These are phyloP conservation scores for Urosaurus nigricauda DNA, from an alignment of 2,797 vertebrate species.

Conservation along the genomic window DNA sequence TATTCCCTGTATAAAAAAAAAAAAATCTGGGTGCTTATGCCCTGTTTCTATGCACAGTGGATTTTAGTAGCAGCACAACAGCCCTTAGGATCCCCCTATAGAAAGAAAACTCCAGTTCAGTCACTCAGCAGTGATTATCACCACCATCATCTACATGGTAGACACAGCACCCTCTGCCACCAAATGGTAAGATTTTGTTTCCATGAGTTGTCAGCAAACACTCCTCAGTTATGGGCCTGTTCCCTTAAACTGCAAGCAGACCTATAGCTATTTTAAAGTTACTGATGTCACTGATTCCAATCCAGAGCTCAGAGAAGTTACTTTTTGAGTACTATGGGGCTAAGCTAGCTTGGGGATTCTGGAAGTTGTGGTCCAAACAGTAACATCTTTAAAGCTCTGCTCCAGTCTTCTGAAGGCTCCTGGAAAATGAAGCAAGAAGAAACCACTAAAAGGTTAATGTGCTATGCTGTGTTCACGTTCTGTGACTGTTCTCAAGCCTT, in stretches of 20 bases:
- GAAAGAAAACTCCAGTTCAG: constrained; percentile 2
- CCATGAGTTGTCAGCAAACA: neutral
- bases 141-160: neutral
- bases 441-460: no score
- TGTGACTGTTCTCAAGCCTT: neutral
- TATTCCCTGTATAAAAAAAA: constrained; percentile 7
- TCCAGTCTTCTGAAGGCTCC: neutral
- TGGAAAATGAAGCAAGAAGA: neutral
- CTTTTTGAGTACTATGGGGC: neutral
- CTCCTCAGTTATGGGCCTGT: neutral
- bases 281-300: neutral
- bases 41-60: neutral
- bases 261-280: neutral
- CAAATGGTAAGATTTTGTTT: neutral
- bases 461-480: neutral
- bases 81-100: neutral
- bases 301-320: neutral
- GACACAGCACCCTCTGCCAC: neutral
- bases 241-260: neutral
- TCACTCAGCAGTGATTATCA: neutral
- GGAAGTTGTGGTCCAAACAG: neutral
- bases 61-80: neutral
- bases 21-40: constrained; percentile 35
- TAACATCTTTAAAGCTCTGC: no score
- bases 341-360: neutral